Evolutionary conservation across 2,113 vertebrate genomes (phyloP).

Genomic region (Eulemur rufifrons): DNA sequence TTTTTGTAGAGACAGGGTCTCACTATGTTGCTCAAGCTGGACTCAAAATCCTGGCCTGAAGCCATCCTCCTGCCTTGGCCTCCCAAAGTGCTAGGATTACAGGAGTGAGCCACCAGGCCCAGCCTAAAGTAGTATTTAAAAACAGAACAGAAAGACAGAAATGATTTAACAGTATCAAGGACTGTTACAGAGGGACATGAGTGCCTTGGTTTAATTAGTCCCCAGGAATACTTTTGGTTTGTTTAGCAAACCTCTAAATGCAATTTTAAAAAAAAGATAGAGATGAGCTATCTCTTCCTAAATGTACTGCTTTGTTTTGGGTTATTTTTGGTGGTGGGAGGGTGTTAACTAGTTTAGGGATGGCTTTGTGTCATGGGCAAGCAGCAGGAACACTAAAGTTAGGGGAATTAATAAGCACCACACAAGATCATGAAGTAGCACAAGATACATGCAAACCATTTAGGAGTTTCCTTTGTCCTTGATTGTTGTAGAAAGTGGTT

Average conservation of each 20-base stretch:
- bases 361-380: not conserved
- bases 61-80: not conserved
- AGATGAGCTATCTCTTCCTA: not conserved
- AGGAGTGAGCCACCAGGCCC: not conserved
- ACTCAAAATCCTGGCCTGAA: not conserved
- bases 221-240: not conserved
- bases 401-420: not conserved
- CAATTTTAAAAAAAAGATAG: not conserved
- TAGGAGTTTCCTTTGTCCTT: not conserved
- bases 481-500: not conserved
- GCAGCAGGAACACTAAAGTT: not conserved
- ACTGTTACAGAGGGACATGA: not conserved
- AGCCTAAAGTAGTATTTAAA: not conserved
- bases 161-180: slow-evolving; percentile 5
- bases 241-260: not conserved
- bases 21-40: not conserved
- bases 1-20: not conserved
- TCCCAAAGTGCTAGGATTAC: not conserved
- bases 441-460: not conserved
- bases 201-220: not conserved
- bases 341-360: not conserved
- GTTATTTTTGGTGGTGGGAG: not conserved
- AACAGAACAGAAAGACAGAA: not conserved
- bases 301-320: not conserved
- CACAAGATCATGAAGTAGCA: not conserved